Base-by-base conservation (phyloP, 2,113 vertebrate species). In the Macquaria ambigua region DNA sequence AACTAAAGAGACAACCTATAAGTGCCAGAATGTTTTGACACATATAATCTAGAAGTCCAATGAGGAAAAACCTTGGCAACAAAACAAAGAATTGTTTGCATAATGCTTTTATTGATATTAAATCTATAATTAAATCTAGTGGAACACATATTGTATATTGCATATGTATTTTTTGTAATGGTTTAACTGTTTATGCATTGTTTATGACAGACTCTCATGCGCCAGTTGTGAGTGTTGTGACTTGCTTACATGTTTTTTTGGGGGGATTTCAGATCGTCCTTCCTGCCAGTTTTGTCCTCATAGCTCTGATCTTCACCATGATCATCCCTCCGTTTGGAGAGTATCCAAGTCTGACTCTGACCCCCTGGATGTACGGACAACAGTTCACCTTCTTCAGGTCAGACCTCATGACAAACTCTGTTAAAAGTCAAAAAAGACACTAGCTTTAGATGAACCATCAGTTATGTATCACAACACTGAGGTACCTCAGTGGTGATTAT, bases 361-460 rank as follows among this genome's bases (percentile, higher is more conserved):
- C 95, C 28, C 98, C 98, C 37, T 99, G 98, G 98, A 97, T 99
- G 93, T 99, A 99, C 4, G 97, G 98, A 76, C 94, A 97, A 5
- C 98, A 99, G 86, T 96, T 97, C 67, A 98, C 95, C 61, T 99
- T 99, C 94, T 95, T 99, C 94, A 98, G 98, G 98, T 99, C 41
- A 85, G 90, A 76, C n/a, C 4, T 43, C 31, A 6, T 3, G 4
- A 14, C 73, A 8, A 15, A 34, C 10, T 5, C 15, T 48, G 37
- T 15, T 8, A 55, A 43, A 34, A 34, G 59, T 31, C 34, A 18
- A 8, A n/a, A 5, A n/a, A 63, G 8, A 67, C 11, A 37, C 37
- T 0, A 15, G 1, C 59, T 79, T 53, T 12, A 25, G 41, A 62
- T 20, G 56, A 58, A 68, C 46, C n/a, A 11, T 64, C 3, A 34